Base-by-base conservation (phyloP, 2,797 vertebrate genomes). In the Rousettus madagascariensis region DNA sequence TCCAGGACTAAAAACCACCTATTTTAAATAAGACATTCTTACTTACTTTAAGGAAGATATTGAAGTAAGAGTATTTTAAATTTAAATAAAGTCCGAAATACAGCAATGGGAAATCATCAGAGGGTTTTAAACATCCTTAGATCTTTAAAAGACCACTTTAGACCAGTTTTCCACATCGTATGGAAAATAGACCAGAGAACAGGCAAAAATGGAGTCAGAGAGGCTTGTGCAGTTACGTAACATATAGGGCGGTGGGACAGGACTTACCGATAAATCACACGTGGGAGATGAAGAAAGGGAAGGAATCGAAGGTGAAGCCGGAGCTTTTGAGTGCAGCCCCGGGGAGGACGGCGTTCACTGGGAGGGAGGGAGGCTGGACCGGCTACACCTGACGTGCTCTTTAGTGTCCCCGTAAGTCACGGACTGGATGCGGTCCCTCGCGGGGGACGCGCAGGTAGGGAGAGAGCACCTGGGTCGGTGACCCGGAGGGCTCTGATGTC, bases 11-110 rank as follows among this genome's bases (percentile, higher is more conserved):
- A 53, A 38, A 79, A 65, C 63, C 19, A 51, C 53, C 22, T 77
- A 1, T 41, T 85, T 59, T 55, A 84, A 63, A 20, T 74, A 61
- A 85, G 49, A 24, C 59, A 65, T 24, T 68, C 63, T 71, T 82
- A 33, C 26, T 51, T 65, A 59, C 36, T 87, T 83, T 41, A 57
- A 90, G 49, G 65, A 68, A 75, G 83, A 83, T 78, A 57, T 16
- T 69, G n/a, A 86, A 69, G 53, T 59, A 68, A 53, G 74, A 75
- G n/a, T 80, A 43, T 53, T 90, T 92, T 51, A 86, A 86, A 33
- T 74, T 65, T 19, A 78, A 57, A 74, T 57, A 55, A 83, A 89
- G 8, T 86, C 88, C 63, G 71, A 49, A 86, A 19, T 84, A 22
- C 46, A 80, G 5, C 55, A 77, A 38, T 33, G 57, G 15, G 43